Evolutionary conservation across 2,113 vertebrate genomes (phyloP), one percentile per base, ranked within the genome.

Genomic region (Hydropotes inermis): DNA sequence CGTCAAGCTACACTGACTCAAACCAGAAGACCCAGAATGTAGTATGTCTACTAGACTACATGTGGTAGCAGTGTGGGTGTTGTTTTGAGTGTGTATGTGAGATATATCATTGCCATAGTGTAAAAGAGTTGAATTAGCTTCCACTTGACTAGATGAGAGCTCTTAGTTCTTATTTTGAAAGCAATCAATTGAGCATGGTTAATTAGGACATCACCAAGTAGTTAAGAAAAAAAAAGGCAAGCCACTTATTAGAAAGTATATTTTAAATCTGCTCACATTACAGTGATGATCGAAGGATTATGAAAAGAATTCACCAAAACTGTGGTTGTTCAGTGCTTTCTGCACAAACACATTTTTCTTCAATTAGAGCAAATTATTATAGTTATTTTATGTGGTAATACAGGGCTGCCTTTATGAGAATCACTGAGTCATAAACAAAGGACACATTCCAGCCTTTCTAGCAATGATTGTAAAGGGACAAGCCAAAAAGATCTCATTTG

Each of bases 101-200:
- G 81, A 89, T 30, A 61, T 97, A 84, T 76, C 47, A 30, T 92
- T 96, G 95, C 97, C 36, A 27, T 91, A 78, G 79, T 97, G 64
- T 58, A 86, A 96, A 96, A 97, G 96, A 97, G 93, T 95, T 98
- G 92, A 97, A 98, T 98, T 96, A 97, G 97, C 94, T 96, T 97
- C 97, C 97, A 97, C 96, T 96, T 95, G 95, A 97, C 97, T 97
- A 97, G 43, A 98, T 97, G 97, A 97, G 97, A 95, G 96, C 96
- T 90, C 98, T 98, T 96, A 47, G 54, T 97, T 96, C 94, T 96
- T 98, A 97, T 91, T 97, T 98, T 97, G 97, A 97, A 98, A 98
- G 93, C 96, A 97, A 96, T 97, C 97, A 97, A 82, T 97, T 98
- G 98, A 98, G 92, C 87, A 95, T 88, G 67, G 97, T 97, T 97